phyloP scores from a whole-genome alignment of 2,113 vertebrate species.

The Puma concolor region DNA sequence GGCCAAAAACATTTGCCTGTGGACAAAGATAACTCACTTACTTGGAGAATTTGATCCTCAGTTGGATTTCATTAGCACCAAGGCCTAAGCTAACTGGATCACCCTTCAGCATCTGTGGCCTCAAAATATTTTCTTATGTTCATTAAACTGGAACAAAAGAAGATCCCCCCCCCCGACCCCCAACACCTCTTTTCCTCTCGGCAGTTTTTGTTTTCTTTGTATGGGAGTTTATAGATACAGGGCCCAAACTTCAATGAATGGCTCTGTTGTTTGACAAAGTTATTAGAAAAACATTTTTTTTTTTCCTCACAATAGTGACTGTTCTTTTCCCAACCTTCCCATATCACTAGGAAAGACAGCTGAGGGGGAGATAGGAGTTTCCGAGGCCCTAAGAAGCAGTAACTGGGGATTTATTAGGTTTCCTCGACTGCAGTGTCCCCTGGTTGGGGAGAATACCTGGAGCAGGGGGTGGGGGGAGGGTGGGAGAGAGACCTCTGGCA shows the following conservation, averaged over 20 bases:
- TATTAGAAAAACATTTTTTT: constrained; percentile 34
- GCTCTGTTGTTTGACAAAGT: constrained; percentile 64
- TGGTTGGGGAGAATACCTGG: not conserved
- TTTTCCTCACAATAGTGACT: constrained; percentile 52
- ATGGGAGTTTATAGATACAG: not conserved
- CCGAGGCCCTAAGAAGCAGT: not conserved
- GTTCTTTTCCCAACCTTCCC: constrained; percentile 30
- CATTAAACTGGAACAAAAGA: not conserved
- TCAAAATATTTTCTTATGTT: constrained; percentile 48
- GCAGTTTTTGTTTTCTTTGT: constrained; percentile 17
- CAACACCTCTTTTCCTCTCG: not conserved
- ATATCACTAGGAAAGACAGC: not conserved
- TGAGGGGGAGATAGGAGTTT: not conserved
- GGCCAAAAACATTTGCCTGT: not conserved
- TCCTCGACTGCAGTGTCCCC: not conserved
- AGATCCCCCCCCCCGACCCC: too few relatives aligned
- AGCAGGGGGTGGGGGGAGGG: not conserved
- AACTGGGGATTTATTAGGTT: not conserved
- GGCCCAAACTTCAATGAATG: constrained; percentile 4
- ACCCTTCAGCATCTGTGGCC: not conserved
- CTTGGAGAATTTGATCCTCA: not conserved
- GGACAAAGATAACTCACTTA: not conserved
- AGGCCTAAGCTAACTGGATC: not conserved
- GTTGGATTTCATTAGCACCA: not conserved
- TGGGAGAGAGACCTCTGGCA: not conserved